These are phyloP conservation scores for Xestoiulus laeticollis DNA, from an alignment of 2,888 invertebrate genomes.

Conservation along the genomic window DNA sequence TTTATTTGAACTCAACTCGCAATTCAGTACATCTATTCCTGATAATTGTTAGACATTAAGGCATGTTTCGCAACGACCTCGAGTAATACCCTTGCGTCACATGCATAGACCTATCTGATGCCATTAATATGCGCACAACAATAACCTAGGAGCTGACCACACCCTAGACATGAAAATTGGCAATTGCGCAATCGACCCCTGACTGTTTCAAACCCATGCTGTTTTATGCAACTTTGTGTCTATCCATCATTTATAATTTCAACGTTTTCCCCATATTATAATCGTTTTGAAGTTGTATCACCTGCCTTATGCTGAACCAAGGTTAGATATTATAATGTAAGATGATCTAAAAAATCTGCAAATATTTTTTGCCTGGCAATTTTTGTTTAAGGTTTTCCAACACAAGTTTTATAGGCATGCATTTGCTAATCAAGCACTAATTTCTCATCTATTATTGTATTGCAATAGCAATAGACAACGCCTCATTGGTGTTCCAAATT, in stretches of 20 bases:
- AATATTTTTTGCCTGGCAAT: no score
- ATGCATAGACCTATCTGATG: neutral
- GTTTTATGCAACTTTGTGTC: neutral
- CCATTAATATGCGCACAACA: neutral
- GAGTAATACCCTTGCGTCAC: neutral
- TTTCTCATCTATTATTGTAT: no score
- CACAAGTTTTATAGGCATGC: no score
- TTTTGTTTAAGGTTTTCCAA: no score
- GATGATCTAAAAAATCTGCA: no score
- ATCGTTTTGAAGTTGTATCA: no score
- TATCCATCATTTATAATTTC: no score
- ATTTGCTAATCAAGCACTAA: neutral
- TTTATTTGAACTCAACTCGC: neutral
- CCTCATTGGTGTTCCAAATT: no score
- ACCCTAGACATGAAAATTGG: neutral
- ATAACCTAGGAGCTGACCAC: constrained; percentile 1
- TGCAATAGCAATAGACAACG: no score
- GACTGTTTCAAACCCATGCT: neutral
- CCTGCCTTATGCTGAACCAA: no score
- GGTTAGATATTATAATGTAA: no score
- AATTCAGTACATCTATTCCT: neutral
- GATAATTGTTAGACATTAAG: neutral
- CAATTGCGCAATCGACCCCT: neutral
- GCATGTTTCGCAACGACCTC: neutral
- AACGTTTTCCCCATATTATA: no score